Conservation (phyloP, 2,113 vertebrate genomes). For the Rhynchomys soricoides region DNA sequence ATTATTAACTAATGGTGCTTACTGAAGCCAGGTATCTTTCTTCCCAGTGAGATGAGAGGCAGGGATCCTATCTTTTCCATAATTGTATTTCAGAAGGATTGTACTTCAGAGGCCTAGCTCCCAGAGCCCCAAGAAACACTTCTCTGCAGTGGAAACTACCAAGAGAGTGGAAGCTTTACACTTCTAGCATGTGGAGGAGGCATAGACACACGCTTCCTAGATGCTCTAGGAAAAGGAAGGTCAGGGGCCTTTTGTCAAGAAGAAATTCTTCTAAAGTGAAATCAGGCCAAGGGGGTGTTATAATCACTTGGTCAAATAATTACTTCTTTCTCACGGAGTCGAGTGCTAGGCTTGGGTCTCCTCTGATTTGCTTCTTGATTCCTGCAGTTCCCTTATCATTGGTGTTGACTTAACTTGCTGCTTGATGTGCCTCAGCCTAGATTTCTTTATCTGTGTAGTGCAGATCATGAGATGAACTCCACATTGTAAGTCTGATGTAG, state of each 20-base stretch:
- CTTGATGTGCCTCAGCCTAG: neutral
- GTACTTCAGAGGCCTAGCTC: neutral
- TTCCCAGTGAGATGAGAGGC: neutral
- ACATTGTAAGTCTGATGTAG: neutral
- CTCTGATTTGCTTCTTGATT: neutral
- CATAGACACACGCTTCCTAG: neutral
- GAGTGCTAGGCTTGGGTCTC: neutral
- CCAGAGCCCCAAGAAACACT: neutral
- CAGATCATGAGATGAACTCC: neutral
- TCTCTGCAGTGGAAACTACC: neutral
- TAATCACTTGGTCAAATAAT: neutral
- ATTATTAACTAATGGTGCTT: neutral
- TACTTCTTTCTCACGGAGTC: neutral
- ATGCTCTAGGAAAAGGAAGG: neutral
- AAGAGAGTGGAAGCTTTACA: neutral
- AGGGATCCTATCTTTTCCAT: neutral
- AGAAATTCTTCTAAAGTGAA: neutral
- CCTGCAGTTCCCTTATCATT: neutral
- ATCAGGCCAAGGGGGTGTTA: neutral
- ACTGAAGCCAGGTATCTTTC: neutral
- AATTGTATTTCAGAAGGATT: neutral
- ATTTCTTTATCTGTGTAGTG: neutral
- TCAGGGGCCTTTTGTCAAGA: neutral
- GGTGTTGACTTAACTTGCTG: neutral
- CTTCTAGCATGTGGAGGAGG: neutral